These are phyloP conservation scores for Muscicapa striata DNA, from an alignment of 2,797 vertebrate species.

Conservation along the genomic window DNA sequence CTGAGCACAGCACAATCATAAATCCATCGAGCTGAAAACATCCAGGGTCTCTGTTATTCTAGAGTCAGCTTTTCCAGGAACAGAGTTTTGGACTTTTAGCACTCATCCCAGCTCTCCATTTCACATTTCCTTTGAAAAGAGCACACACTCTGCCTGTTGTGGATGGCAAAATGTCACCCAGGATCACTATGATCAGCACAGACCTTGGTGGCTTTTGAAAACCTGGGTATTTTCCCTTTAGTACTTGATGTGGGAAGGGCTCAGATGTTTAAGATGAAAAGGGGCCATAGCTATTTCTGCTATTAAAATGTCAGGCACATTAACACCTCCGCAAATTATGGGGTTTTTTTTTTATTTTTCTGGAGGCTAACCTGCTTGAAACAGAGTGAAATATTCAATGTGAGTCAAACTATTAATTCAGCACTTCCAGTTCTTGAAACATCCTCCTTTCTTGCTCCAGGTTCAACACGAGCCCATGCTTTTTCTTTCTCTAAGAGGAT, in stretches of 20 bases:
- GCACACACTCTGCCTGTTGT: accelerated
- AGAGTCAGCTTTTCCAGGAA: neutral
- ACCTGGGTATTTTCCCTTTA: neutral
- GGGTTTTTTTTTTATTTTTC: accelerated
- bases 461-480: neutral
- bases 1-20: neutral
- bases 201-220: neutral
- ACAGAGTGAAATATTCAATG: accelerated
- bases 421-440: neutral
- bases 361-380: neutral
- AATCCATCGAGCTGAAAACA: neutral
- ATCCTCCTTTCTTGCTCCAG: neutral
- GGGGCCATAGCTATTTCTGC: neutral
- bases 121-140: neutral
- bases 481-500: neutral
- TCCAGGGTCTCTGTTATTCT: neutral
- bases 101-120: neutral
- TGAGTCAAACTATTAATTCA: neutral
- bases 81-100: neutral
- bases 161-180: neutral
- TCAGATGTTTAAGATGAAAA: neutral
- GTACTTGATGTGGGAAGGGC: neutral
- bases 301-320: neutral
- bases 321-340: neutral
- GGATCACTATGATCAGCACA: neutral